phyloP scores from a whole-genome alignment of 2,888 invertebrate genomes.

The Drosophila quinaria region DNA sequence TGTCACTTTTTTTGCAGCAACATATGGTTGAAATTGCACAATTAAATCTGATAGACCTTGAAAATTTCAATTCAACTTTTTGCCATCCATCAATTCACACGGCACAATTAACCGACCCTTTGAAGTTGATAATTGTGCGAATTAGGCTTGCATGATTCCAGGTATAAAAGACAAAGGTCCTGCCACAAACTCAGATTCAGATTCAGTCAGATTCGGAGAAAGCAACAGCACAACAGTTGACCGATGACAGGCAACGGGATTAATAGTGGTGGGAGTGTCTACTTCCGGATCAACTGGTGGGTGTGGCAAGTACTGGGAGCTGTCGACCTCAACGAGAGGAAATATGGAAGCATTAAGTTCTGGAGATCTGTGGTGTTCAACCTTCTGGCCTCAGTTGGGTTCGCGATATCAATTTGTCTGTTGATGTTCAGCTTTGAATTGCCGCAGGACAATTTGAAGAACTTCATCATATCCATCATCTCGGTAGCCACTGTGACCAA shows the following conservation, averaged over 20 bases:
- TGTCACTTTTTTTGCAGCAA: conserved; percentile 86
- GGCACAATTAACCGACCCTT: conserved; percentile 42
- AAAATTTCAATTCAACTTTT: conserved; percentile 6
- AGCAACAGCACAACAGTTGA: background rate
- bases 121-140: conserved; percentile 48
- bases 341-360: conserved; percentile 9
- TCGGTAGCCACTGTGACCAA: conserved; percentile 41
- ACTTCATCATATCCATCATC: conserved; percentile 43
- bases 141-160: background rate
- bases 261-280: conserved; percentile 9
- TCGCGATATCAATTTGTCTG: conserved; percentile 18
- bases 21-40: conserved; percentile 13
- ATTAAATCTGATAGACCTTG: background rate
- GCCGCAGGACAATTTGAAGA: conserved; percentile 57
- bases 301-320: conserved; percentile 50
- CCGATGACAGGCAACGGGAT: conserved; percentile 16
- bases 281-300: conserved; percentile 39
- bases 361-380: conserved; percentile 22
- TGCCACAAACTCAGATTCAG: conserved; percentile 1
- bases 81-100: conserved; percentile 1
- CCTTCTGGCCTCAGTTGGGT: background rate
- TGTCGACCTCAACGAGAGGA: conserved; percentile 25
- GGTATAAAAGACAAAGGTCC: conserved; percentile 43
- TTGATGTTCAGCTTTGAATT: conserved; percentile 30
- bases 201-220: background rate